A percentile compares a stretch with the other conserved stretches of the same genome.
These are phyloP conservation scores for Arctia plantaginis DNA, from an alignment of 2,888 invertebrate species.

Conservation along the genomic window DNA sequence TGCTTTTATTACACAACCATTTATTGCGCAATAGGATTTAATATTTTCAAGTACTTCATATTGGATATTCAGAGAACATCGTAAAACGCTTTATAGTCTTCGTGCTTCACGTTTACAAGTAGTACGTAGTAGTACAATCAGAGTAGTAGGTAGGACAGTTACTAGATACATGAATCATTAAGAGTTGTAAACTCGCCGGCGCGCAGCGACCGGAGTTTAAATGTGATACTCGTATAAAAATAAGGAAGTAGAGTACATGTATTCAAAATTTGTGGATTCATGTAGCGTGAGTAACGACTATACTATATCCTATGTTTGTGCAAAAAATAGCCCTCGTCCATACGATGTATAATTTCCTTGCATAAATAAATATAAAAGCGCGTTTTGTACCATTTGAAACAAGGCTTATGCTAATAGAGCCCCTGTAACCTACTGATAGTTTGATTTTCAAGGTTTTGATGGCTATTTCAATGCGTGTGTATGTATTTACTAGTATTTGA, in stretches of 20 bases:
- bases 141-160: conserved; percentile 33
- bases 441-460: conserved; percentile 27
- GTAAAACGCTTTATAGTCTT: conserved; percentile 51
- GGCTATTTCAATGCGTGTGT: conserved; percentile 3
- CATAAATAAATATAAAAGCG: conserved; percentile 47
- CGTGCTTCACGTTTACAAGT: conserved; percentile 46
- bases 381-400: conserved; percentile 28
- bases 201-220: conserved; percentile 10
- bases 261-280: conserved; percentile 45
- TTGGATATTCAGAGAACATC: conserved; percentile 22
- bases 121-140: conserved; percentile 28
- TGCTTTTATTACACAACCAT: neutral
- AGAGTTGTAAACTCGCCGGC: conserved; percentile 30
- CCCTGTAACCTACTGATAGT: conserved; percentile 41
- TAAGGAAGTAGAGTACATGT: conserved; percentile 11
- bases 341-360: conserved; percentile 45
- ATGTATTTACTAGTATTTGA: neutral
- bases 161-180: conserved; percentile 45
- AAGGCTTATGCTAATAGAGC: conserved; percentile 34
- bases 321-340: conserved; percentile 43
- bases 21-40: neutral
- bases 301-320: conserved; percentile 43
- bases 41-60: neutral
- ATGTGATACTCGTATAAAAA: conserved; percentile 35
- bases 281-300: conserved; percentile 47